Evolutionary conservation across 2,797 vertebrate species (phyloP), one percentile per base, ranked within the genome.

Genomic region (Fundulus diaphanus): DNA sequence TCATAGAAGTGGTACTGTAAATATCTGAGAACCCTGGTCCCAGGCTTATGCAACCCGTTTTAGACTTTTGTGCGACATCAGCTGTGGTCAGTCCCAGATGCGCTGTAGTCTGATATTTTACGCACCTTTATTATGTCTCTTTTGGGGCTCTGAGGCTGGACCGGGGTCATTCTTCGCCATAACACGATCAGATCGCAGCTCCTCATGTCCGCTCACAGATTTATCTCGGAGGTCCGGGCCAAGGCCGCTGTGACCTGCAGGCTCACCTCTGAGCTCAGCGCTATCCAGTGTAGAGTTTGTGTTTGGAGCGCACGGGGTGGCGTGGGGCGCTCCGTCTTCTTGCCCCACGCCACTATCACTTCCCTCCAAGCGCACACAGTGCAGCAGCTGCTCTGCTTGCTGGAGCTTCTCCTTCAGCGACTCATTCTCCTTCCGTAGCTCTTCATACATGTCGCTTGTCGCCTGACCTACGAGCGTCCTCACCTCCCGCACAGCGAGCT

Each of bases 401-500:
- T 87, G 88, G 59, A 94, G 81, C 5, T 88, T 86, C 12, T 80
- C 80, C 68, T 86, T 92, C 0, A 95, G 92, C 20, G 87, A 82
- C 74, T 89, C 87, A 70, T 94, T 95, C 72, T 95, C 94, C 4
- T 73, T 80, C 42, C 85, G 80, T 85, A 95, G 89, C 56, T 92
- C 89, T 0, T 90, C 90, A 1, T 82, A 88, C 1, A 83, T 68
- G 33, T 90, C 89, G 1, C 81, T 88, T 0, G 92, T 75, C 0
- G 89, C 88, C 73, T 88, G 88, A 35, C 85, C 76, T 0, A 94
- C 76, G 2, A 95, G 82, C 51, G 90, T 91, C 3, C 83, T 90
- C 71, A 95, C 89, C 84, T 95, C 91, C 5, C 90, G 73, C 0
- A 95, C 90, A 0, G 93, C 92, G 35, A 95, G 89, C 79, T 95